Base-by-base conservation (phyloP, 2,797 vertebrate genomes). In the Gastrophryne carolinensis region DNA sequence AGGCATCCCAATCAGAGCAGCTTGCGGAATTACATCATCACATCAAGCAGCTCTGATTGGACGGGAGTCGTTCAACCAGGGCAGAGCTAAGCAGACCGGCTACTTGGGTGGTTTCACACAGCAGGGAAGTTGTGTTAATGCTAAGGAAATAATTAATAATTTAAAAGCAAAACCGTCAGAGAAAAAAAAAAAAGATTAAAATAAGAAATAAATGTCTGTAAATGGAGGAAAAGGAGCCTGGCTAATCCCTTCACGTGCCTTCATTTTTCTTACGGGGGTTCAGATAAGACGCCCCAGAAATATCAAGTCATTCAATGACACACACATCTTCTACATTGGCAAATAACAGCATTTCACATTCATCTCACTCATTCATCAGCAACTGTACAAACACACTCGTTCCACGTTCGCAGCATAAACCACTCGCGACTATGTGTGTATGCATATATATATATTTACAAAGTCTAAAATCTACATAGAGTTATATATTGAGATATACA, bases 131-230 rank as follows among this genome's bases (percentile, higher is more conserved):
- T 52, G 60, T 52, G 64, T 73, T 60, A 68, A 61, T 73, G 54
- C 29, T 29, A 65, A 32, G 57, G 64, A 49, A n/a, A 62, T 66
- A 50, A 34, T 76, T 41, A 63, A 73, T 66, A 74, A 79, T 68
- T 65, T 72, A 64, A 69, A 77, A 65, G 44, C 37, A 70, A 63
- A 67, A 67, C 4, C 11, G 35, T 61, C 57, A 67, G 68, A 80
- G 87, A 17, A 83, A 86, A 1, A 82, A 67, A 73, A 80, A 87
- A 17, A 83, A 86, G 1, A 82, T 84, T 5, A 90, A 86, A 91
- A 66, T 54, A 54, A 56, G 30, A 41, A 62, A 57, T 19, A 23
- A 19, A 8, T 24, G 29, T 19, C 44, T 53, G 47, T 26, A 61
- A 24, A 53, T 13, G 50, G n/a, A 56, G 32, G 19, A 49, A 12